Evolutionary conservation across 2,888 invertebrate genomes (phyloP), one percentile per base, ranked within the genome.

Genomic region (Exephanes ischioxanthus): DNA sequence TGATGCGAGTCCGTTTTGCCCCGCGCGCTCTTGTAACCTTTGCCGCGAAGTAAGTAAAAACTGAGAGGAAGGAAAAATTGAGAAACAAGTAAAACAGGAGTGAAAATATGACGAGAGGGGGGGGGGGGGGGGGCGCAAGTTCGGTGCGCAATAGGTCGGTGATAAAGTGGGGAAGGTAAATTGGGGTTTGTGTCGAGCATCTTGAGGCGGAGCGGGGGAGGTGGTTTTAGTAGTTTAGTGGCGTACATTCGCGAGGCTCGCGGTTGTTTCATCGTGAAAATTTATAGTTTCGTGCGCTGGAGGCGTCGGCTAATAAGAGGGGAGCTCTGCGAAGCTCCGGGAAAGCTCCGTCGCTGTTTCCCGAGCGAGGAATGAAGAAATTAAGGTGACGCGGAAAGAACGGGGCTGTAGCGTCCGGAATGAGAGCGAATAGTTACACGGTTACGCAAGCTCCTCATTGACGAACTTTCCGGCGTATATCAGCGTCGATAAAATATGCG

Each of bases 141-240:
- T 53, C 5, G 16, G 30, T 33, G 48, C 51, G 70, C 53, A 71
- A 71, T 70, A 71, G 70, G 51, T 53, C 51, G 70, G 53, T 71
- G 70, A 71, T 71, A 71, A 71, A 71, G 51, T 71, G 53, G 48
- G 37, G 61, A 61, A 63, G 72, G 80, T 82, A 82, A 73, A 85
- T 82, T 85, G 78, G 68, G 68, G 68, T 82, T 70, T 82, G 78
- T 72, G 77, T 76, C 51, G 77, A 48, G 66, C 67, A 22, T 45
- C 67, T 71, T 16, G 33, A 51, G 22, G 48, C 3, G 41, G 67
- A 1, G 9, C 9, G 2, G 37, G 9, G 5, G 45, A 14, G 3
- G 1, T 19, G 41, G 41, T 6, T 22, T 37, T 9, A 2, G 37
- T 37, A 37, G 7, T 37, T 37, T 37, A 37, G 53, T 82, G 78